Conservation (phyloP, 2,113 vertebrate species). For the Cavia porcellus region DNA sequence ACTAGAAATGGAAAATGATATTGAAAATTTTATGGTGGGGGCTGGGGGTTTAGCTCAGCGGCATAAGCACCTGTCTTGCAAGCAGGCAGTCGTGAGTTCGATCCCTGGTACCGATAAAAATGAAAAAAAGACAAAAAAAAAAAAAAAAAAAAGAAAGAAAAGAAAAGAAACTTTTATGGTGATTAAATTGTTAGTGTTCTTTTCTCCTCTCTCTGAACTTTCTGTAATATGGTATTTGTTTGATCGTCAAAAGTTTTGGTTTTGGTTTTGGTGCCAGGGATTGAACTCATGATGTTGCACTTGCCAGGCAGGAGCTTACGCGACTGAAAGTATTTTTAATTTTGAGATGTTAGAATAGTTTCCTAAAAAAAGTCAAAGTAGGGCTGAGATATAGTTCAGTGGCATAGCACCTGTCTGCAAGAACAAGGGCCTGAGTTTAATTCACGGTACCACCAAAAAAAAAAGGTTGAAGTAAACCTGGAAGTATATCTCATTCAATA, state of each 20-base stretch:
- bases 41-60: too few relatives aligned
- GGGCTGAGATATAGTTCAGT: too few relatives aligned
- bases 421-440: too few relatives aligned
- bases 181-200: neutral
- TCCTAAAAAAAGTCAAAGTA: neutral
- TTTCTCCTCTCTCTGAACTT: neutral
- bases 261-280: too few relatives aligned
- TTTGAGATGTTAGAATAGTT: neutral
- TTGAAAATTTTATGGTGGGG: neutral
- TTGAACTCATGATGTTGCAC: too few relatives aligned
- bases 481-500: neutral
- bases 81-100: too few relatives aligned
- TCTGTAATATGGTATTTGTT: neutral
- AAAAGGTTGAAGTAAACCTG: neutral
- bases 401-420: too few relatives aligned
- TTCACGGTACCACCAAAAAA: neutral
- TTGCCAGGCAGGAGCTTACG: too few relatives aligned
- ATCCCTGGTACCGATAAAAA: too few relatives aligned
- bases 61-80: too few relatives aligned
- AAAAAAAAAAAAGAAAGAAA: too few relatives aligned
- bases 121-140: too few relatives aligned
- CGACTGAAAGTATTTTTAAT: neutral
- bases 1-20: neutral
- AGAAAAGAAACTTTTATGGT: neutral
- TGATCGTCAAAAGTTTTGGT: neutral